Conservation (phyloP, 2,888 invertebrate genomes). For the Xiphydria camelus region DNA sequence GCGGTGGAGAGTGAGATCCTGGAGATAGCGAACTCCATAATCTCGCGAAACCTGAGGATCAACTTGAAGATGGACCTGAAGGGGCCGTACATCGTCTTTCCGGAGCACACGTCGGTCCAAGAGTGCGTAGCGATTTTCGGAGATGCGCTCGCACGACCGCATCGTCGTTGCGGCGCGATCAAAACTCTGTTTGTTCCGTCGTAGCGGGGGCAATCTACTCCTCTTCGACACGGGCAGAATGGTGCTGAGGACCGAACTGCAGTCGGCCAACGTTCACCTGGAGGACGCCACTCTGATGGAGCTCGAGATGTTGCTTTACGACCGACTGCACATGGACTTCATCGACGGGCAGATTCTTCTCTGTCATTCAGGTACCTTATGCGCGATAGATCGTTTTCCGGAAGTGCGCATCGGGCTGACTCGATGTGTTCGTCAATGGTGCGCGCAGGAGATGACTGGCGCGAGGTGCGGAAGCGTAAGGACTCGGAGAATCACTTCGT, state of each 20-base stretch:
- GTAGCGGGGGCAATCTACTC: constrained; percentile 71
- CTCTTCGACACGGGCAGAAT: constrained; percentile 74
- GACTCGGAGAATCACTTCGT: constrained; percentile 77
- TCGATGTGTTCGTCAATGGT: background rate
- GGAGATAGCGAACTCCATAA: constrained; percentile 62
- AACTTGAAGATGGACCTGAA: constrained; percentile 75
- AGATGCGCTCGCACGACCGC: constrained; percentile 17
- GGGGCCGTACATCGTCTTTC: constrained; percentile 75
- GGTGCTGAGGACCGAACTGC: constrained; percentile 72
- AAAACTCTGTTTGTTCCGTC: background rate
- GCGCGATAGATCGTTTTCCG: background rate
- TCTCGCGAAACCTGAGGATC: constrained; percentile 64
- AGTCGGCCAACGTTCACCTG: constrained; percentile 67
- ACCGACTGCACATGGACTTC: constrained; percentile 72
- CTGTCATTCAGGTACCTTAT: constrained; percentile 61
- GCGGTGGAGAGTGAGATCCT: constrained; percentile 50
- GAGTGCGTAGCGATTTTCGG: constrained; percentile 59
- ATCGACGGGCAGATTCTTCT: constrained; percentile 69
- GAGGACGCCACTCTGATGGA: constrained; percentile 83
- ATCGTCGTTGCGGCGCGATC: too few species aligned
- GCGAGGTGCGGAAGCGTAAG: constrained; percentile 68
- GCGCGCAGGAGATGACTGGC: constrained; percentile 71
- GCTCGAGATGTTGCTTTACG: constrained; percentile 78
- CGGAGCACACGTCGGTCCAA: constrained; percentile 72
- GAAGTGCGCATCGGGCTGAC: constrained; percentile 19